phyloP scores from a whole-genome alignment of 1,140 invertebrate genomes.

The Psix sp. region DNA sequence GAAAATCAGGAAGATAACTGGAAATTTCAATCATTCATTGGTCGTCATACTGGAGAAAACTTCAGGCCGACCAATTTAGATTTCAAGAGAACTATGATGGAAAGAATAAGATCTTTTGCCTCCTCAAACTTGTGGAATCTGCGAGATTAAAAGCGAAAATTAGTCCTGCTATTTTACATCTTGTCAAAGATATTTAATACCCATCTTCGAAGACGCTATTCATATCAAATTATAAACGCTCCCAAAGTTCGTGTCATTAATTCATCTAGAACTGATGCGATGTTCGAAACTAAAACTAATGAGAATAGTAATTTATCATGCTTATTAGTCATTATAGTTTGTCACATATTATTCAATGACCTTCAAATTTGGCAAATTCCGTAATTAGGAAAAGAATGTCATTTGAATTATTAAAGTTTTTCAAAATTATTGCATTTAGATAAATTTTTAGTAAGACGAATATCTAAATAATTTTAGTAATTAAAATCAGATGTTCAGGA shows the following conservation, averaged over 20 bases:
- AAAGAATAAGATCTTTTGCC: conserved; percentile 18
- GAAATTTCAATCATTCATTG: conserved; percentile 37
- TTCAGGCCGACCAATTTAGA: conserved; percentile 45
- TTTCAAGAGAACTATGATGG: conserved; percentile 7
- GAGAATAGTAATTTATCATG: conserved; percentile 36
- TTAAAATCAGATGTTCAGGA: too few species aligned
- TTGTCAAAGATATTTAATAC: conserved; percentile 43
- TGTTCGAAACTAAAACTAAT: conserved; percentile 44
- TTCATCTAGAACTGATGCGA: conserved; percentile 33
- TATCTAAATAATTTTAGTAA: too few species aligned
- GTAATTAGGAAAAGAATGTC: too few species aligned
- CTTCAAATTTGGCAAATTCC: conserved; percentile 4
- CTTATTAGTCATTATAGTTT: conserved; percentile 20
- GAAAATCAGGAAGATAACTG: conserved; percentile 15
- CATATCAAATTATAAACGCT: conserved; percentile 51
- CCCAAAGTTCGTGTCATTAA: conserved; percentile 39
- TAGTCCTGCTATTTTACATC: conserved; percentile 38
- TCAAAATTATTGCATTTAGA: too few species aligned
- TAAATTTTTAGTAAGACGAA: too few species aligned
- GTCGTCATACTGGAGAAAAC: conserved; percentile 18
- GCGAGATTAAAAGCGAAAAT: conserved; percentile 48
- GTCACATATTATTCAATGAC: conserved; percentile 9
- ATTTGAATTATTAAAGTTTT: too few species aligned
- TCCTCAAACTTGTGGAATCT: conserved; percentile 28
- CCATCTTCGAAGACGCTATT: conserved; percentile 16